These are phyloP conservation scores for Eupithecia subumbrata DNA, from an alignment of 2,888 invertebrate genomes.

Conservation along the genomic window DNA sequence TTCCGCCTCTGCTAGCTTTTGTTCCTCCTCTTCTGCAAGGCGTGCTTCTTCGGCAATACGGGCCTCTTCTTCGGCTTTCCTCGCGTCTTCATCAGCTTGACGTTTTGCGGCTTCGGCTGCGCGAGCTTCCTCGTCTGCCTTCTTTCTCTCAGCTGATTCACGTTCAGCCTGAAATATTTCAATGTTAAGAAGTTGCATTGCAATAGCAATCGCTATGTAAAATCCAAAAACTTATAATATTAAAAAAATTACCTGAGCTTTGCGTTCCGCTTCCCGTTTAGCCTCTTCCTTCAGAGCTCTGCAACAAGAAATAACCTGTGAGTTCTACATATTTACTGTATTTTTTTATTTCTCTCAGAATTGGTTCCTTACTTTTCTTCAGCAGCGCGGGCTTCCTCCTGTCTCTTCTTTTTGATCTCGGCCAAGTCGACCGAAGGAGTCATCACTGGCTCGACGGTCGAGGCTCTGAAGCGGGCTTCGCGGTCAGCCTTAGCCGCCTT, in stretches of 20 bases:
- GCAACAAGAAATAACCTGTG: conserved; percentile 47
- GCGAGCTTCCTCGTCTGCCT: conserved; percentile 83
- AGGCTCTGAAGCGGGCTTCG: conserved; percentile 84
- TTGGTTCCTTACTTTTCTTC: conserved; percentile 82
- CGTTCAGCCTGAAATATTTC: conserved; percentile 62
- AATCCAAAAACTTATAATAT: neutral
- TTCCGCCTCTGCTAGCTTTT: conserved; percentile 53
- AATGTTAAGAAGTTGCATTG: neutral
- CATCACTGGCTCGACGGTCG: conserved; percentile 75
- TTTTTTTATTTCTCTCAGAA: neutral
- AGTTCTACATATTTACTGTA: neutral
- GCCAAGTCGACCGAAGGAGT: conserved; percentile 81
- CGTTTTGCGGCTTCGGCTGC: conserved; percentile 80
- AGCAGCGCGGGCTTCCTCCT: conserved; percentile 86
- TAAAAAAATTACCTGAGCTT: conserved; percentile 69
- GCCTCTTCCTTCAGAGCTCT: conserved; percentile 82
- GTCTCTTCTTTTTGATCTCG: conserved; percentile 82
- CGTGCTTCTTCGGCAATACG: conserved; percentile 75
- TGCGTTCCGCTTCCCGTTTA: conserved; percentile 77
- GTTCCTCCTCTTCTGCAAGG: conserved; percentile 71
- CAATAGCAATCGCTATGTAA: neutral
- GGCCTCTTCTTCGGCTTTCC: conserved; percentile 78
- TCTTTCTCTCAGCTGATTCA: conserved; percentile 75
- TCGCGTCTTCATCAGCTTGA: conserved; percentile 77
- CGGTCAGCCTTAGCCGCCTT: conserved; percentile 86